phyloP scores from a whole-genome alignment of 2,113 vertebrate species.

The Phalacrocorax aristotelis region DNA sequence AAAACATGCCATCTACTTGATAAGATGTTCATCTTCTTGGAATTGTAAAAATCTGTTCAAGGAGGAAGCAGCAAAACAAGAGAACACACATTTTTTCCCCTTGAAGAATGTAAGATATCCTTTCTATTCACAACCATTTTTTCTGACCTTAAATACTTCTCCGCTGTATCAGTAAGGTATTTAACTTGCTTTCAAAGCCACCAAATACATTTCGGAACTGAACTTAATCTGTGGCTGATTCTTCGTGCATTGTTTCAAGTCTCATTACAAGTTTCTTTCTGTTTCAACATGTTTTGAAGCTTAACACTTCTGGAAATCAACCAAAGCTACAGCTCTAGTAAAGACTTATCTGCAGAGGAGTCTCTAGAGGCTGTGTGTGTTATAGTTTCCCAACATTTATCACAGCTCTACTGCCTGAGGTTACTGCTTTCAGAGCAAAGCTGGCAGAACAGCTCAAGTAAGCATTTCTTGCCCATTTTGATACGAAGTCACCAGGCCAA shows the following conservation, averaged over 20 bases:
- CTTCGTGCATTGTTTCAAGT: background rate
- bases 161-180: background rate
- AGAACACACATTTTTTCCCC: background rate
- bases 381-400: constrained; percentile 2
- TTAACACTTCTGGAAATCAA: constrained; percentile 14
- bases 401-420: background rate
- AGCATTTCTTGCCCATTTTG: background rate
- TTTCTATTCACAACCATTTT: background rate
- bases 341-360: background rate
- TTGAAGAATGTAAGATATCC: background rate
- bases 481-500: background rate
- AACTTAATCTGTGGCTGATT: background rate
- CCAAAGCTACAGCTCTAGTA: background rate
- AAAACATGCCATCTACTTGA: background rate
- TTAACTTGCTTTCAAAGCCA: background rate
- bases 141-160: background rate
- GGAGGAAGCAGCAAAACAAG: background rate
- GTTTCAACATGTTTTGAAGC: constrained; percentile 16
- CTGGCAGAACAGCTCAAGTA: background rate
- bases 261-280: background rate
- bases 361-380: background rate
- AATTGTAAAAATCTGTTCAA: background rate
- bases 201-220: background rate
- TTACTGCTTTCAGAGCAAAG: background rate
- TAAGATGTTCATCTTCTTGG: background rate